A percentile compares a stretch with the other conserved stretches of the same genome.
phyloP scores from a whole-genome alignment of 2,113 vertebrate species.

The Cyprinodon brontotheroides region DNA sequence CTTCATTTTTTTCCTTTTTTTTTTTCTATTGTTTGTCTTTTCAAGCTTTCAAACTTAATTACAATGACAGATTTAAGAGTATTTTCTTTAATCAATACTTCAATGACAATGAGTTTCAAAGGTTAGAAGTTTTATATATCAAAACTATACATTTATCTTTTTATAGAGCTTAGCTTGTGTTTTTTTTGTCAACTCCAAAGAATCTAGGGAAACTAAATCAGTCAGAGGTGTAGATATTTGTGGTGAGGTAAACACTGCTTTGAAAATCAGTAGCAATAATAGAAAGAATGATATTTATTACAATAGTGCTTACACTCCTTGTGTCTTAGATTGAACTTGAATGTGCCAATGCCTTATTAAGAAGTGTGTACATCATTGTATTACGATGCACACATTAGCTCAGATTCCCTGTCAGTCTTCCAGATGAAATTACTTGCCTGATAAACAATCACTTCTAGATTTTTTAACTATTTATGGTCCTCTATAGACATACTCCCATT shows the following conservation, averaged over 20 bases:
- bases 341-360: conserved; percentile 74
- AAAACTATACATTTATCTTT: conserved; percentile 57
- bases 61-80: conserved; percentile 65
- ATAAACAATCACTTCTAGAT: conserved; percentile 57
- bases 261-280: conserved; percentile 76
- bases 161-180: conserved; percentile 58
- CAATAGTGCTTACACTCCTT: conserved; percentile 71
- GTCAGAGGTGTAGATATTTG: conserved; percentile 64
- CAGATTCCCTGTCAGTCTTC: conserved; percentile 57
- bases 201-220: conserved; percentile 71
- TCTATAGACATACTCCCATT: conserved; percentile 36
- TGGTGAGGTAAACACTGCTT: conserved; percentile 65
- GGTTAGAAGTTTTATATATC: conserved; percentile 68
- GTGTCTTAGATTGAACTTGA: conserved; percentile 76
- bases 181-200: conserved; percentile 72
- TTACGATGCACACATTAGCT: conserved; percentile 61
- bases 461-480: conserved; percentile 56
- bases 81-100: conserved; percentile 68
- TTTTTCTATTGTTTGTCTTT: conserved; percentile 34
- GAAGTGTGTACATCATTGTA: conserved; percentile 52
- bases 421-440: conserved; percentile 46
- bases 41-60: conserved; percentile 61
- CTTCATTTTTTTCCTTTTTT: conserved; percentile 41
- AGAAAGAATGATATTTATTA: conserved; percentile 69
- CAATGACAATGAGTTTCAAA: conserved; percentile 68